A percentile compares a stretch with the other conserved stretches of the same genome.
These are phyloP conservation scores for Troides oblongomaculatus DNA, from an alignment of 2,888 invertebrate species.

Conservation along the genomic window DNA sequence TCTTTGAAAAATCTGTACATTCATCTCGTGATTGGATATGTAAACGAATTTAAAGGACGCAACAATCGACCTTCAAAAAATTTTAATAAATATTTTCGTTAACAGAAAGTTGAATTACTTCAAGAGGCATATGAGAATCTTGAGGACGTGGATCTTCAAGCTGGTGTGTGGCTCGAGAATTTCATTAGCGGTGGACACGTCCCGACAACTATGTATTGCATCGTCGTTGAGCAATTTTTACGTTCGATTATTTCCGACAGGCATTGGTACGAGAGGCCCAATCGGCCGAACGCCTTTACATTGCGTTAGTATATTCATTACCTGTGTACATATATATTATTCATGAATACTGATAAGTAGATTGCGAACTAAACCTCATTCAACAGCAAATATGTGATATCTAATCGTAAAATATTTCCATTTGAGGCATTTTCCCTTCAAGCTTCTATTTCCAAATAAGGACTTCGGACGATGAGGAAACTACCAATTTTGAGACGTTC, in stretches of 20 bases:
- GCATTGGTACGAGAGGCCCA: constrained; percentile 83
- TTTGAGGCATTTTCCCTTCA: too few species aligned
- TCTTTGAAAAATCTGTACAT: too few species aligned
- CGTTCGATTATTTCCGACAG: constrained; percentile 88
- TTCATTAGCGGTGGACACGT: constrained; percentile 88
- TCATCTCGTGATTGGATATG: too few species aligned
- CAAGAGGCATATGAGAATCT: constrained; percentile 72
- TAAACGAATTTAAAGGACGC: too few species aligned
- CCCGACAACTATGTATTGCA: constrained; percentile 91
- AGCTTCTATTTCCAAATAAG: too few species aligned
- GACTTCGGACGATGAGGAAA: too few species aligned
- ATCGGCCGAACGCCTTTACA: constrained; percentile 49
- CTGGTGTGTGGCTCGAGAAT: constrained; percentile 90
- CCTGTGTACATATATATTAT: background rate
- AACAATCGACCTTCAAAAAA: background rate
- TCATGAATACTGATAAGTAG: too few species aligned
- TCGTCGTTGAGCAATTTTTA: constrained; percentile 90
- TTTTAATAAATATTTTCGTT: constrained; percentile 8
- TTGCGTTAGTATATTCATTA: constrained; percentile 37
- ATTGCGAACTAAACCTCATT: too few species aligned
- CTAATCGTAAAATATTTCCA: too few species aligned
- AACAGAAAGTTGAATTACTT: constrained; percentile 43
- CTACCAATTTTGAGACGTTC: too few species aligned
- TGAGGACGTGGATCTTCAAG: constrained; percentile 91
- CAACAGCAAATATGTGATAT: too few species aligned